Evolutionary conservation across 2,113 vertebrate species (phyloP).

Genomic region (Chaetodon auriga): DNA sequence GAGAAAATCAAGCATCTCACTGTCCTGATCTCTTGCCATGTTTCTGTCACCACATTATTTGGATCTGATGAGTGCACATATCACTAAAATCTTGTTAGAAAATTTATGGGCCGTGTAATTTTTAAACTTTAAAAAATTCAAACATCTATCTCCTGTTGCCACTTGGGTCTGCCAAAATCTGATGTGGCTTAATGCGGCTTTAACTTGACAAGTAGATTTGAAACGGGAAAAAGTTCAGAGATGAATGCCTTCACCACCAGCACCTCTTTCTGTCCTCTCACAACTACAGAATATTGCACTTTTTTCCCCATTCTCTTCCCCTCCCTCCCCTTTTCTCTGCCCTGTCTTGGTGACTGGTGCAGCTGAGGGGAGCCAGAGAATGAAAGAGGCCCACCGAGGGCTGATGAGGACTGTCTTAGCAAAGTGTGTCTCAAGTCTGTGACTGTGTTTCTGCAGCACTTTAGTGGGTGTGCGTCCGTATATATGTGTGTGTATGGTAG

Average conservation of each 20-base stretch:
- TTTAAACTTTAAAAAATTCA: constrained; percentile 43
- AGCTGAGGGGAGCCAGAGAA: constrained; percentile 76
- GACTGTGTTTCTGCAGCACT: constrained; percentile 57
- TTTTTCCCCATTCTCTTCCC: constrained; percentile 27
- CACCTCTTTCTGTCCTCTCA: constrained; percentile 53
- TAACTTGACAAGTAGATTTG: constrained; percentile 61
- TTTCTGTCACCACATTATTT: constrained; percentile 40
- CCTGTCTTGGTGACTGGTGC: constrained; percentile 69
- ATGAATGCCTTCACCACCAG: constrained; percentile 50
- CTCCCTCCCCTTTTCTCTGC: constrained; percentile 37
- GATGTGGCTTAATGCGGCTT: constrained; percentile 48
- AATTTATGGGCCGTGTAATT: constrained; percentile 36
- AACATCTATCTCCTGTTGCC: constrained; percentile 52
- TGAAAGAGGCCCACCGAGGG: constrained; percentile 78
- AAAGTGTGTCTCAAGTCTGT: constrained; percentile 60
- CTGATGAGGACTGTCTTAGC: constrained; percentile 72
- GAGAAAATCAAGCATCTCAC: constrained; percentile 20
- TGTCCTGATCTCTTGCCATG: constrained; percentile 11
- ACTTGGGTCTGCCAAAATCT: constrained; percentile 49
- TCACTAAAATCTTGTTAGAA: constrained; percentile 21
- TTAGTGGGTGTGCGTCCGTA: constrained; percentile 32
- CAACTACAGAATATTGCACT: constrained; percentile 52
- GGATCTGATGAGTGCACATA: constrained; percentile 38
- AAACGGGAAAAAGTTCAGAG: constrained; percentile 62
- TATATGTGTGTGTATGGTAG: constrained; percentile 20